phyloP scores from a whole-genome alignment of 2,888 invertebrate genomes.

The Drosophila emarginata region DNA sequence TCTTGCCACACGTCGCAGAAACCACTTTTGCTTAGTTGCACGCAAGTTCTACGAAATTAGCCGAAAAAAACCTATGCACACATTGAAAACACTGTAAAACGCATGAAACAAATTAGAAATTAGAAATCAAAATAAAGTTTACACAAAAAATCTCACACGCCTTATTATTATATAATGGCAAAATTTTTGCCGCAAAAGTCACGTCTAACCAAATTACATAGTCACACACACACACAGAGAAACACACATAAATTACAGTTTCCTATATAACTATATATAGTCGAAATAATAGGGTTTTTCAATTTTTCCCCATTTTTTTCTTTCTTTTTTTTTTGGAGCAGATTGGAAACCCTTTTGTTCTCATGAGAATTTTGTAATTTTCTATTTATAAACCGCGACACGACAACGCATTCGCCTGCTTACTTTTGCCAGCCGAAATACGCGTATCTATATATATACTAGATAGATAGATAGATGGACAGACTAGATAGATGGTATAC shows the following conservation, averaged over 20 bases:
- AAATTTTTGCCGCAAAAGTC: slow-evolving; percentile 16
- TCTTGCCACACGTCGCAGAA: slow-evolving; percentile 36
- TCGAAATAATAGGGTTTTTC: not conserved
- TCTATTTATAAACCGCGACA: slow-evolving; percentile 72
- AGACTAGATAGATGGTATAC: slow-evolving; percentile 35
- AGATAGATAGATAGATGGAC: slow-evolving; percentile 48
- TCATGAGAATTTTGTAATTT: slow-evolving; percentile 73
- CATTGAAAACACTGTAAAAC: slow-evolving; percentile 65
- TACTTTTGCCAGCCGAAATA: slow-evolving; percentile 76
- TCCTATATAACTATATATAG: not conserved
- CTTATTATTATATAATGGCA: slow-evolving; percentile 61
- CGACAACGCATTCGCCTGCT: slow-evolving; percentile 63
- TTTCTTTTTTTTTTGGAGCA: slow-evolving; percentile 13
- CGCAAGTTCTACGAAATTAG: slow-evolving; percentile 54
- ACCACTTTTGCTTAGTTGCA: slow-evolving; percentile 39
- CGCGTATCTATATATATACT: slow-evolving; percentile 70
- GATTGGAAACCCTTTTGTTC: slow-evolving; percentile 60
- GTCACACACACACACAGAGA: slow-evolving; percentile 17
- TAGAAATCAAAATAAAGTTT: slow-evolving; percentile 39
- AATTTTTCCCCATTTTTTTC: not conserved
- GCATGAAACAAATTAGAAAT: slow-evolving; percentile 28
- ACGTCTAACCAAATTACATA: not conserved
- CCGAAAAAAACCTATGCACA: slow-evolving; percentile 56
- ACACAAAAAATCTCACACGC: slow-evolving; percentile 51
- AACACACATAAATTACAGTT: slow-evolving; percentile 7